phyloP scores from a whole-genome alignment of 2,113 vertebrate species.

The Piprites chloris region DNA sequence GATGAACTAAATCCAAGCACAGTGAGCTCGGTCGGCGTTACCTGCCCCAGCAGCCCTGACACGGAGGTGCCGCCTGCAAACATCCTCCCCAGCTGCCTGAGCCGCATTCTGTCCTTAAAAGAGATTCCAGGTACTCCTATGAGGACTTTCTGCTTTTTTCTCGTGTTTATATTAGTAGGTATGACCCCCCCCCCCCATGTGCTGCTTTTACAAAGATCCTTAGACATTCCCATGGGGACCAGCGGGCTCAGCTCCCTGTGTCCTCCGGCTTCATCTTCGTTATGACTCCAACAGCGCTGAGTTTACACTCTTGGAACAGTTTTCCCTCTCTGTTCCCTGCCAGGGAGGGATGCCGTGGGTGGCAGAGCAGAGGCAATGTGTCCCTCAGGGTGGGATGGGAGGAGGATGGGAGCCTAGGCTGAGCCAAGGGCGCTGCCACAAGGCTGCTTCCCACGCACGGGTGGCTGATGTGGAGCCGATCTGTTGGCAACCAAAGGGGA shows the following conservation, averaged over 20 bases:
- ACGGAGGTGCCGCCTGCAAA: background rate
- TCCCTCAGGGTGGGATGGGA: rapidly evolving
- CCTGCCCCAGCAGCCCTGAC: background rate
- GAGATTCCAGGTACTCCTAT: background rate
- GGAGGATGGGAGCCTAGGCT: background rate
- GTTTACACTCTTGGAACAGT: background rate
- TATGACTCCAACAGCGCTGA: rapidly evolving
- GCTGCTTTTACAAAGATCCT: background rate
- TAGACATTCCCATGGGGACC: rapidly evolving
- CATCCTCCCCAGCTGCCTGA: background rate
- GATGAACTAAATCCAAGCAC: background rate
- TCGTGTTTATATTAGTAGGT: background rate
- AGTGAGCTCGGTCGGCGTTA: rapidly evolving
- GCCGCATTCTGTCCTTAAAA: rapidly evolving
- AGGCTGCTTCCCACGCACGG: background rate
- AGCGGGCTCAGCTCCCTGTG: background rate
- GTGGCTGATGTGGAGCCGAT: too few relatives aligned
- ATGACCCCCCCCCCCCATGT: rapidly evolving
- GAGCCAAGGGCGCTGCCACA: rapidly evolving
- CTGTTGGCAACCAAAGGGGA: background rate
- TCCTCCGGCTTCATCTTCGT: rapidly evolving
- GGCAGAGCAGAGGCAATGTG: background rate
- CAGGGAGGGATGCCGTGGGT: rapidly evolving
- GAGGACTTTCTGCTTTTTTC: background rate
- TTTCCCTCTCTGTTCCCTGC: rapidly evolving